Conservation (phyloP, 1,140 invertebrate species). For the Popillia japonica region DNA sequence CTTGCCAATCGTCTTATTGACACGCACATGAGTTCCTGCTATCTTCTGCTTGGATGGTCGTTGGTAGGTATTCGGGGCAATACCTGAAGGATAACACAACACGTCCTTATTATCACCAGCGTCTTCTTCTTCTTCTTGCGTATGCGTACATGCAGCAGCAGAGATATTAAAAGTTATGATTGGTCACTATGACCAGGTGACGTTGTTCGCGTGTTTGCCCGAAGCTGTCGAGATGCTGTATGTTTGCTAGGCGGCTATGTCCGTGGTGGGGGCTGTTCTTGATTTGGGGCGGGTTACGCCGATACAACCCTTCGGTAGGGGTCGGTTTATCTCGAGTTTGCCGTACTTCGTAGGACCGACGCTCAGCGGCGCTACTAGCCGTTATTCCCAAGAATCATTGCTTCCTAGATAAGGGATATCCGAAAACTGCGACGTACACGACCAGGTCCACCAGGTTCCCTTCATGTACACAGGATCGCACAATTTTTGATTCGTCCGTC, state of each 20-base stretch:
- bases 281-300: constrained; percentile 58
- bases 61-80: neutral
- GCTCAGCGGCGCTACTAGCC: constrained; percentile 39
- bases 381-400: neutral
- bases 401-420: neutral
- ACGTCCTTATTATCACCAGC: neutral
- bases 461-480: neutral
- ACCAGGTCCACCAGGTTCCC: too few species aligned
- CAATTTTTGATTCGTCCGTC: too few species aligned
- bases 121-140: neutral
- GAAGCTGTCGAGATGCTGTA: constrained; percentile 59
- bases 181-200: constrained; percentile 49
- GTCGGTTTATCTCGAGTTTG: constrained; percentile 40
- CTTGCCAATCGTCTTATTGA: neutral
- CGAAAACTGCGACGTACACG: neutral
- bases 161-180: constrained; percentile 45
- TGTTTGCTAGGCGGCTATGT: constrained; percentile 50
- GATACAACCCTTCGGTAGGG: constrained; percentile 54
- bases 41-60: neutral
- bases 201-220: constrained; percentile 50
- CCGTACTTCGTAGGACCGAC: constrained; percentile 35
- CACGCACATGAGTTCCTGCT: neutral
- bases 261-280: constrained; percentile 55
- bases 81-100: constrained; percentile 6
- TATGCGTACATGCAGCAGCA: neutral